Conservation (phyloP, 23 tunicate species). For the Botrylloides violaceus region DNA sequence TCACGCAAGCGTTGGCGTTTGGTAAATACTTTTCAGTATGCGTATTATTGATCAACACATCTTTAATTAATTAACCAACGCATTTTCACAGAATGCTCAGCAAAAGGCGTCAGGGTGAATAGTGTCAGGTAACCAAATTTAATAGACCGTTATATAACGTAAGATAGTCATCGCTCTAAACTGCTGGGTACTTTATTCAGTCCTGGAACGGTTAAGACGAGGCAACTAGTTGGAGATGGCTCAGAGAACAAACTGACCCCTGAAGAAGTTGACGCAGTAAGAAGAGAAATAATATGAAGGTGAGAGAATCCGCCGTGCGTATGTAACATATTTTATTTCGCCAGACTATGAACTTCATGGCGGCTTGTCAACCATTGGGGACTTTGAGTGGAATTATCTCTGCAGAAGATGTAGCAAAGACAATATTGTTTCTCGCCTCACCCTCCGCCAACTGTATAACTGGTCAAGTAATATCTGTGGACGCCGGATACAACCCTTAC, state of each 20-base stretch:
- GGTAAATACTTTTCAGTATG: neutral
- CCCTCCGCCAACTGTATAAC: constrained; percentile 11
- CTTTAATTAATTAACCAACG: too few relatives aligned
- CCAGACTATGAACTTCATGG: constrained; percentile 16
- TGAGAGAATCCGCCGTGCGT: too few relatives aligned
- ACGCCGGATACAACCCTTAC: constrained; percentile 12
- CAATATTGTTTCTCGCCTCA: constrained; percentile 10
- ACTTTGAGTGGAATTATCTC: constrained; percentile 9
- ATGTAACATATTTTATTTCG: too few relatives aligned
- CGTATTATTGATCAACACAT: too few relatives aligned
- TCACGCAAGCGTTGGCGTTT: constrained; percentile 14
- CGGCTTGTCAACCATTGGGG: constrained; percentile 2
- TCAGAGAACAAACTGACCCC: neutral
- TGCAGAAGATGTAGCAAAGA: constrained; percentile 16
- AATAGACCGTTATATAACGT: too few relatives aligned
- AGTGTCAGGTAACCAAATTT: neutral
- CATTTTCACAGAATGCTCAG: neutral
- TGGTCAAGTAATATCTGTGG: neutral
- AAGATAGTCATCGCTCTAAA: neutral
- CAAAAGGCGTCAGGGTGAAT: constrained; percentile 1
- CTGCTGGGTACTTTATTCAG: neutral
- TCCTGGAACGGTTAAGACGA: neutral
- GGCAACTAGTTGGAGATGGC: constrained; percentile 1
- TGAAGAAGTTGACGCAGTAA: constrained; percentile 6
- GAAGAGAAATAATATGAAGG: too few relatives aligned